Base-by-base conservation (phyloP, 2,113 vertebrate species). In the Istiophorus platypterus region DNA sequence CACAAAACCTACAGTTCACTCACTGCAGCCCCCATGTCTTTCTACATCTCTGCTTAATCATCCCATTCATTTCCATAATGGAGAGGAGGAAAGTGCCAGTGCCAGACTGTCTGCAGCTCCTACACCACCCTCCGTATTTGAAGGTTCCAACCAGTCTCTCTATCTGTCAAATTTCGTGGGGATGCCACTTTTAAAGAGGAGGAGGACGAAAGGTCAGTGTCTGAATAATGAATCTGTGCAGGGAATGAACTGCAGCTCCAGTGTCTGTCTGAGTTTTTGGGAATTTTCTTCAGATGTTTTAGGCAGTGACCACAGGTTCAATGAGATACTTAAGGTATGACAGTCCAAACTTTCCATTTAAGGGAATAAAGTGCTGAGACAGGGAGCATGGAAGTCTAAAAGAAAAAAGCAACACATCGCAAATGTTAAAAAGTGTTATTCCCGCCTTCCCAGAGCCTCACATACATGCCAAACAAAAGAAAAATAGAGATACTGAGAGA, bases 171-270 rank as follows among this genome's bases (percentile, higher is more conserved):
- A 85, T 87, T 68, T 68, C 78, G 81, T 63, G 74, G 68, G 75
- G 67, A 62, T 73, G 78, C 61, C 75, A 67, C 64, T 87, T 86
- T 83, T 81, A 72, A 72, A 74, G 57, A 69, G 45, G 39, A 51
- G 42, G n/a, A 57, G 66, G 69, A 51, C 63, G 70, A 90, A 82
- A 85, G 82, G 82, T 88, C 85, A 65, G n/a, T 77, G 81, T 86
- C 80, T 91, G 83, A 91, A 90, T 89, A 82, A 90, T 89, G 75
- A 91, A 89, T 82, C 74, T 68, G 64, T 47, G 77, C 39, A 0
- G 70, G 18, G 79, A 79, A 81, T 63, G 76, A 82, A 78, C 78
- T 76, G 17, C 67, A 54, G 77, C 71, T 41, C 29, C 1, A 0
- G 47, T 56, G 68, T 76, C 59, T 58, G 54, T 61, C 54, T 68